These are phyloP conservation scores for Callipepla californica DNA, from an alignment of 2,113 vertebrate genomes.

Conservation along the genomic window DNA sequence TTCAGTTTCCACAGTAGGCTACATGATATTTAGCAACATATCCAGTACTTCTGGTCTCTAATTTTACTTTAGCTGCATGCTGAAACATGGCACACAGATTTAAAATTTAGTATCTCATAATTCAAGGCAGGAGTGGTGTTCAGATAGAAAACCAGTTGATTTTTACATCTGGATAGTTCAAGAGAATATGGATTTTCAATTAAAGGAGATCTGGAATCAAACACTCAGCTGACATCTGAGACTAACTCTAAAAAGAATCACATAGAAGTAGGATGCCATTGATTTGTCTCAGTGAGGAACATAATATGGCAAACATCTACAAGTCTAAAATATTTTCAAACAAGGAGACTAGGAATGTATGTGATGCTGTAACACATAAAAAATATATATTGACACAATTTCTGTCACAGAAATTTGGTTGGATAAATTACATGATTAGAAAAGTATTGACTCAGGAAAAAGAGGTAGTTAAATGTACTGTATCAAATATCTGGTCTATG, in stretches of 20 bases:
- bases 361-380: not conserved
- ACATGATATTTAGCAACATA: not conserved
- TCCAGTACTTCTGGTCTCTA: not conserved
- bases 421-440: not conserved
- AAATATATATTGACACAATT: not conserved
- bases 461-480: not conserved
- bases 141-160: not conserved
- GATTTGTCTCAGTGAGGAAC: not conserved
- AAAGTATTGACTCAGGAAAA: not conserved
- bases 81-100: not conserved
- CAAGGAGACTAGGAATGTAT: not conserved
- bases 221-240: not conserved
- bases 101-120: not conserved
- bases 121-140: not conserved
- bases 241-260: not conserved
- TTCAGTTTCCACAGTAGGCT: not conserved
- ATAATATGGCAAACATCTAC: not conserved
- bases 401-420: not conserved
- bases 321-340: not conserved
- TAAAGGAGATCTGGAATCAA: not conserved
- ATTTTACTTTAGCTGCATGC: not conserved
- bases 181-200: not conserved
- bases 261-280: not conserved
- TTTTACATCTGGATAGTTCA: accelerated
- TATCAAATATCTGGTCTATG: not conserved